Evolutionary conservation across 2,113 vertebrate species (phyloP), one percentile per base, ranked within the genome.

Genomic region (Guaruba guarouba): DNA sequence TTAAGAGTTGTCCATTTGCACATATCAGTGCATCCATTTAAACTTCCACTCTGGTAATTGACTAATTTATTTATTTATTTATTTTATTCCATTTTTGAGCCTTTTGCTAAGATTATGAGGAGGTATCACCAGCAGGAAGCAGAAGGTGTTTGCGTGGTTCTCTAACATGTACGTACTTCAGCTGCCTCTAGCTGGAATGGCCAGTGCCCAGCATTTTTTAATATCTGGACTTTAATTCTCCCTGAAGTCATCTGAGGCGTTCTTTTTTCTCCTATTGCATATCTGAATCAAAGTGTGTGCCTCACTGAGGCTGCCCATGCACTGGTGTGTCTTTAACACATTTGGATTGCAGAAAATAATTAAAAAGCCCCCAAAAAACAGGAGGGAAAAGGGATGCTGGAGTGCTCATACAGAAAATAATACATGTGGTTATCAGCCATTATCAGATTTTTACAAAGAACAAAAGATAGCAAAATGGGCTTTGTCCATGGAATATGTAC

Each of bases 1-100:
- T 59, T 79, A 37, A 20, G 93, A 90, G 82, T 61, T 86, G 75
- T 90, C 90, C n/a, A 55, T 92, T 86, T 94, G 46, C 31, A 66
- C 37, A 22, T 67, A 55, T 93, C 76, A 69, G 9, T 90, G 33
- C 31, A 93, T 51, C 73, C 39, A 71, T 88, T 93, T 86, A 86
- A 91, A 91, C 51, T 68, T 68, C 51, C 73, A 24, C n/a, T 80
- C 55, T 71, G 25, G 19, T 59, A 83, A 67, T 6, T 74, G 62
- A 43, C 19, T 82, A 23, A 4, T 11, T 33, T 52, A 63, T 71
- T 70, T 59, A 13, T 55, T 54, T 78, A 37, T 11, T 13, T 9
- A 2, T 29, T 68, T 68, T 59, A 76, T 80, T 57, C 75, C 0
- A 23, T 67, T 82, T 87, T n/a, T 82, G 4, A 76, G 75, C 35